These are phyloP conservation scores for Silurus lanzhouensis DNA, from an alignment of 2,797 vertebrate genomes.

Conservation along the genomic window DNA sequence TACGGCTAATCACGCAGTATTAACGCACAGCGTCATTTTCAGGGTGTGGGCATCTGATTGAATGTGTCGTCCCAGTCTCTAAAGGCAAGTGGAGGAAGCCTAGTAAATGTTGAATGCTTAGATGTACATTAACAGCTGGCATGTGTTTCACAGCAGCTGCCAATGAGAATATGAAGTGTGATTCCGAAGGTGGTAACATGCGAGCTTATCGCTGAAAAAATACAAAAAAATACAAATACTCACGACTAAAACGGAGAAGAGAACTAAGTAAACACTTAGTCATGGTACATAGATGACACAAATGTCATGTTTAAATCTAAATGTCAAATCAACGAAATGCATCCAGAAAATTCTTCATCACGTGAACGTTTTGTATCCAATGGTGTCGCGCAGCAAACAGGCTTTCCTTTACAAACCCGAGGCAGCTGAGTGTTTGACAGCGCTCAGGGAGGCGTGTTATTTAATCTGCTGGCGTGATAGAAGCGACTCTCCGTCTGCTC, in stretches of 20 bases:
- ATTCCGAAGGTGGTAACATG: neutral
- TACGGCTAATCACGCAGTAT: neutral
- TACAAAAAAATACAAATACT: no score
- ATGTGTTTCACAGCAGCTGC: constrained; percentile 40
- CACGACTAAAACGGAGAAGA: neutral
- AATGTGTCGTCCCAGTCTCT: constrained; percentile 46
- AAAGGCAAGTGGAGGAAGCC: constrained; percentile 43
- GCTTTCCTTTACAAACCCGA: constrained; percentile 49
- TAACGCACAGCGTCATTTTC: constrained; percentile 33
- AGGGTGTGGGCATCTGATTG: constrained; percentile 47
- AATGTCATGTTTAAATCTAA: neutral
- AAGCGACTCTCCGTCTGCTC: constrained; percentile 63
- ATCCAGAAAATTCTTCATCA: constrained; percentile 55
- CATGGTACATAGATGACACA: neutral
- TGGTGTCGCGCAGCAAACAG: constrained; percentile 44
- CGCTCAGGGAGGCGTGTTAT: constrained; percentile 76
- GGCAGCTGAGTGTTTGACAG: constrained; percentile 81
- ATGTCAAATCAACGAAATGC: constrained; percentile 18
- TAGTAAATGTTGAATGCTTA: constrained; percentile 54
- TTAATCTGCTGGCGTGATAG: constrained; percentile 82
- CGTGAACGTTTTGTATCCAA: constrained; percentile 70
- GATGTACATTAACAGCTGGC: constrained; percentile 47
- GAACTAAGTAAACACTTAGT: neutral
- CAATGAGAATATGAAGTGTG: constrained; percentile 19
- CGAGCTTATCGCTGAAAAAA: neutral